Evolutionary conservation across 2,113 vertebrate species (phyloP).

Genomic region (Oncorhynchus keta): DNA sequence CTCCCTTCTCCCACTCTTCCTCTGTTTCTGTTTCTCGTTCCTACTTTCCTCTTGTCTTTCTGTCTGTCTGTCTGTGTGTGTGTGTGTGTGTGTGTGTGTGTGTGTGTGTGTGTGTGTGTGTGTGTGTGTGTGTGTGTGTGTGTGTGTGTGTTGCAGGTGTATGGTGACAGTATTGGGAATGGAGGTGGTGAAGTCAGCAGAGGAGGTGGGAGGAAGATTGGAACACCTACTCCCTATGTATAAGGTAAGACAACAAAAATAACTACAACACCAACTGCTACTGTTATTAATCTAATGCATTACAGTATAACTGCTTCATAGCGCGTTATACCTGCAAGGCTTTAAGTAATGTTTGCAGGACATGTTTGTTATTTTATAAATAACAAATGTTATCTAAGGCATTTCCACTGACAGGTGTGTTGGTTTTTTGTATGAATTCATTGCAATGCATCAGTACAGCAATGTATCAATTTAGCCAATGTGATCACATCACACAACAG

Average conservation of each 20-base stretch:
- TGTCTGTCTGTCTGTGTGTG: background rate
- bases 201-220: conserved; percentile 77
- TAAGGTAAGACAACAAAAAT: conserved; percentile 68
- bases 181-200: conserved; percentile 78
- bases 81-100: background rate
- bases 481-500: too few relatives aligned
- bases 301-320: background rate
- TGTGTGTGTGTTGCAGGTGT: conserved; percentile 57
- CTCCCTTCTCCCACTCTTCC: too few relatives aligned
- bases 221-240: conserved; percentile 77
- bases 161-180: conserved; percentile 83
- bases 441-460: too few relatives aligned
- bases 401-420: too few relatives aligned
- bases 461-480: too few relatives aligned
- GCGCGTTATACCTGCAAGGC: background rate
- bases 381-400: too few relatives aligned
- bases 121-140: too few relatives aligned
- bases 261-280: background rate
- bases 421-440: too few relatives aligned
- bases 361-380: background rate
- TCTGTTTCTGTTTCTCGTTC: background rate
- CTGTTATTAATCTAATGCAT: background rate
- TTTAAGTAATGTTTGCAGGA: background rate
- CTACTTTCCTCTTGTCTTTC: background rate
- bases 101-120: too few relatives aligned